phyloP scores from a whole-genome alignment of 2,797 vertebrate species.

The Sebastiscus tertius region DNA sequence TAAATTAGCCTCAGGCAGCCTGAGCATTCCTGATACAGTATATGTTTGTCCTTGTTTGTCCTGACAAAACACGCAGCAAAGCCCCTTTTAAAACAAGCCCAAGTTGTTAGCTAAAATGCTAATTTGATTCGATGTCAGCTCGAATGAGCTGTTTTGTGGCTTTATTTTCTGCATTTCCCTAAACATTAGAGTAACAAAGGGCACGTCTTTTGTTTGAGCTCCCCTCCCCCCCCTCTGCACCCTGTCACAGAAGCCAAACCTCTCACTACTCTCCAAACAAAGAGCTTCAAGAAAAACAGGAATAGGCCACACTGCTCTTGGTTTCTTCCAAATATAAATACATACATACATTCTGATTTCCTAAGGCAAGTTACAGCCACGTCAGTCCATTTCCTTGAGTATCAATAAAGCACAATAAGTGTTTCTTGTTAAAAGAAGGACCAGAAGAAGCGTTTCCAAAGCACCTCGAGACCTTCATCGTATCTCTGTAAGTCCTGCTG shows the following conservation, averaged over 20 bases:
- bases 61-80: neutral
- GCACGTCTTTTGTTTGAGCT: slow-evolving; percentile 62
- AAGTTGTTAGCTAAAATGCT: slow-evolving; percentile 44
- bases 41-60: neutral
- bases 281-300: slow-evolving; percentile 62
- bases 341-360: neutral
- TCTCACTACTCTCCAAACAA: slow-evolving; percentile 62
- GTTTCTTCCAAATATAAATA: slow-evolving; percentile 17
- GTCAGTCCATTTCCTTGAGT: neutral
- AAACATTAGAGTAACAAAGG: slow-evolving; percentile 76
- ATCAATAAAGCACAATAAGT: neutral
- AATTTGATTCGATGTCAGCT: slow-evolving; percentile 47
- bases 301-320: slow-evolving; percentile 17
- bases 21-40: neutral
- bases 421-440: neutral
- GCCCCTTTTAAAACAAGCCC: slow-evolving; percentile 5
- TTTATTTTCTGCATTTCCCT: slow-evolving; percentile 69
- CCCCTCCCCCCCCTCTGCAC: slow-evolving; percentile 62
- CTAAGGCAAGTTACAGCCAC: neutral
- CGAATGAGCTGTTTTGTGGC: slow-evolving; percentile 28
- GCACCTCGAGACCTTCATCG: neutral
- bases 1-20: neutral
- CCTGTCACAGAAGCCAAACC: slow-evolving; percentile 53
- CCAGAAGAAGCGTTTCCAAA: neutral
- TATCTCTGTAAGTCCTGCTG: neutral